Percentiles rank a stretch among this genome's conserved stretches.
Evolutionary conservation across 2,113 vertebrate genomes (phyloP).

Genomic region (Isurus oxyrinchus): DNA sequence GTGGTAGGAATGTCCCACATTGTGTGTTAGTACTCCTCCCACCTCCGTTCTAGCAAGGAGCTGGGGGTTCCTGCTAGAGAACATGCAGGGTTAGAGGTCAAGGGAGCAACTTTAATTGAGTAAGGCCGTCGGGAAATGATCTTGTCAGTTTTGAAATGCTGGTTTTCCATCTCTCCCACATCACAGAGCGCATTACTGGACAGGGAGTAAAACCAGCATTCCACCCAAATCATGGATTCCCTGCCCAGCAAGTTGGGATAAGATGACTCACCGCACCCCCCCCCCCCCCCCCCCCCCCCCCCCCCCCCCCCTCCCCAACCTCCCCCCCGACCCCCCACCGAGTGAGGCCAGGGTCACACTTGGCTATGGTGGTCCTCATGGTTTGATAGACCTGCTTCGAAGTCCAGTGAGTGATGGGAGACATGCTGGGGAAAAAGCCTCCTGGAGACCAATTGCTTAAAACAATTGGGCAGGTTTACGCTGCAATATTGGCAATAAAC

Average conservation of each 20-base stretch:
- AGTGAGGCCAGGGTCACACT: background rate
- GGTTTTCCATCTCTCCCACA: background rate
- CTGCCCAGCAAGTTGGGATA: background rate
- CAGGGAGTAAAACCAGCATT: background rate
- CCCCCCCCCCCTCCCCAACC: too few relatives aligned
- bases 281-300: too few relatives aligned
- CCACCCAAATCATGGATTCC: background rate
- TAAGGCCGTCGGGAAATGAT: background rate
- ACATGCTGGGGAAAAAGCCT: background rate
- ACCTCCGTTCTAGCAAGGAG: background rate
- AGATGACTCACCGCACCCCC: background rate
- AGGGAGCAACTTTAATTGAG: background rate
- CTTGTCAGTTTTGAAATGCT: background rate
- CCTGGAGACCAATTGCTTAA: background rate
- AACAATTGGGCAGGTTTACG: background rate
- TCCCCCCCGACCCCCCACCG: background rate
- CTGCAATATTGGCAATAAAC: background rate
- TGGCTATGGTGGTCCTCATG: background rate
- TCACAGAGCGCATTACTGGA: background rate
- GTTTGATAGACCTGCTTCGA: background rate
- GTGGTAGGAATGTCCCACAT: too few relatives aligned
- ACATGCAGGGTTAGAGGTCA: background rate
- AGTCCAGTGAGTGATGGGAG: background rate
- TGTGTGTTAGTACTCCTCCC: background rate
- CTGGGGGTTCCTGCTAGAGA: background rate